Evolutionary conservation across 2,113 vertebrate species (phyloP).

Genomic region (Agelaius phoeniceus): DNA sequence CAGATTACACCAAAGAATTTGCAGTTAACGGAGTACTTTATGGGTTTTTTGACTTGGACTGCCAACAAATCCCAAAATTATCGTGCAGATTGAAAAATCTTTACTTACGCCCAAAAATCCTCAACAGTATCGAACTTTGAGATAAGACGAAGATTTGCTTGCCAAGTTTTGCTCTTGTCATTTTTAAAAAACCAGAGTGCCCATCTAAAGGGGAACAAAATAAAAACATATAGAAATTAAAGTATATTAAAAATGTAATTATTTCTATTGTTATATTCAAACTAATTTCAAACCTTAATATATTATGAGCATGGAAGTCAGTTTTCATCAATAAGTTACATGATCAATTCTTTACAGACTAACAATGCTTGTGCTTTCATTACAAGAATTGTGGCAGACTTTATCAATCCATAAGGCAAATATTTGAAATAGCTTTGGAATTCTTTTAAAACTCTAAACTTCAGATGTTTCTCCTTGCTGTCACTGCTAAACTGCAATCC

Average conservation of each 20-base stretch:
- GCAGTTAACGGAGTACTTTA: not conserved
- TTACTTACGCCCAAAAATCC: slow-evolving; percentile 99
- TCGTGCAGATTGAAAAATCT: not conserved
- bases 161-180: slow-evolving; percentile 99
- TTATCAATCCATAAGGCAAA: not conserved
- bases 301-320: not conserved
- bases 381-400: not conserved
- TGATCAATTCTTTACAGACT: not conserved
- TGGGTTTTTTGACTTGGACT: not conserved
- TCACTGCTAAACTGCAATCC: not conserved
- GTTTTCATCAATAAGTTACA: not conserved
- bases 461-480: not conserved
- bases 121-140: slow-evolving; percentile 98
- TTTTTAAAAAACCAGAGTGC: slow-evolving; percentile 99
- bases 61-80: not conserved
- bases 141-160: slow-evolving; percentile 97
- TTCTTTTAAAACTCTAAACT: not conserved
- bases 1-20: not conserved
- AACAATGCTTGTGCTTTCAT: not conserved
- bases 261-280: not conserved
- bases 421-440: not conserved
- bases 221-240: not conserved
- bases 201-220: slow-evolving; percentile 82
- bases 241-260: not conserved
- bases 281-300: not conserved